Conservation (phyloP, 35 echinoderm and acorn worm genomes). For the Strongylocentrotus purpuratus region DNA sequence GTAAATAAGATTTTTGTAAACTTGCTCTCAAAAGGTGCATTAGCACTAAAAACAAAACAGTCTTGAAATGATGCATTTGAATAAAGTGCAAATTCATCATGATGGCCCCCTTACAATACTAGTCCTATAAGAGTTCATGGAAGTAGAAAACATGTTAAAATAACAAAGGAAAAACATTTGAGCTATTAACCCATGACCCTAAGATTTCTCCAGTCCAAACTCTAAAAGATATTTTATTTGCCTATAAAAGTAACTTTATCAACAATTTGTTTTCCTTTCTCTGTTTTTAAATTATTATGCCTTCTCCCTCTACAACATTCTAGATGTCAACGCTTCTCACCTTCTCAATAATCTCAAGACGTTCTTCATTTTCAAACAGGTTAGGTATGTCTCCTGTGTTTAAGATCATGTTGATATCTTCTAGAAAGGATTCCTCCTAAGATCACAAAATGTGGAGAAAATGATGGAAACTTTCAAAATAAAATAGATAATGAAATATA, state of each 20-base stretch:
- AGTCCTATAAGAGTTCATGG: neutral
- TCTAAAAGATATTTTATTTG: neutral
- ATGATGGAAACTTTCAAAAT: neutral
- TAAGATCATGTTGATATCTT: conserved; percentile 98
- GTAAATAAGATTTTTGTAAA: neutral
- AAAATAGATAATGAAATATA: too few relatives aligned
- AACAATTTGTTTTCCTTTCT: too few relatives aligned
- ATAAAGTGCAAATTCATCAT: too few relatives aligned
- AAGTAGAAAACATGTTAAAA: neutral
- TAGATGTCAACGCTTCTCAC: conserved; percentile 41
- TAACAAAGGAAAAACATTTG: neutral
- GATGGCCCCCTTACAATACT: too few relatives aligned
- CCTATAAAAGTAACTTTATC: too few relatives aligned
- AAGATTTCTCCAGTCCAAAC: too few relatives aligned
- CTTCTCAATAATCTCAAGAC: conserved; percentile 96
- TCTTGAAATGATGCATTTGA: too few relatives aligned
- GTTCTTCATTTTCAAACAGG: conserved; percentile 98
- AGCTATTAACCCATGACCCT: too few relatives aligned
- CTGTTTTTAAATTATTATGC: too few relatives aligned
- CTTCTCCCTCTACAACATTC: neutral
- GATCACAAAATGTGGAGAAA: neutral
- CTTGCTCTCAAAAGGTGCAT: too few relatives aligned
- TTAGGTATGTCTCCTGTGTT: conserved; percentile 98
- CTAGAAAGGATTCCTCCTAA: conserved; percentile 93
- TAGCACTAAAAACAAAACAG: too few relatives aligned